Percentiles rank a stretch among this genome's conserved stretches.
These are phyloP conservation scores for Invenusta paracnida DNA, from an alignment of 2,888 invertebrate species.

Conservation along the genomic window DNA sequence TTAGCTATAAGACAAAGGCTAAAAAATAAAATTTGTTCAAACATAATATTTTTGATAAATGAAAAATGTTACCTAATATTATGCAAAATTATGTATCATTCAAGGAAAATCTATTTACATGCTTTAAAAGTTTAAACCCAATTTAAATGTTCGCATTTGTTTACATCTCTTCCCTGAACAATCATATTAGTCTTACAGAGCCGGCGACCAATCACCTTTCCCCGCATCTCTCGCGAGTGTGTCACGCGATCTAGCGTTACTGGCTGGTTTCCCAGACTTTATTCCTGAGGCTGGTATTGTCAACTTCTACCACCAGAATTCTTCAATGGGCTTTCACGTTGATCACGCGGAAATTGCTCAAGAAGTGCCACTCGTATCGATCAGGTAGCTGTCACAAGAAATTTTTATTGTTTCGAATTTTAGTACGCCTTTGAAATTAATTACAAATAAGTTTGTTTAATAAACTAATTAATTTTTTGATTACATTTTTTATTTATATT, in stretches of 20 bases:
- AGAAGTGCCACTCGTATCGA: conserved; percentile 81
- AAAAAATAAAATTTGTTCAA: too few species aligned
- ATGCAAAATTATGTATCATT: too few species aligned
- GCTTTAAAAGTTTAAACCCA: too few species aligned
- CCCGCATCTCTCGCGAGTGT: conserved; percentile 18
- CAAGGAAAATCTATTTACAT: too few species aligned
- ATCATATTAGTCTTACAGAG: conserved; percentile 43
- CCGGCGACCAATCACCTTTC: background rate
- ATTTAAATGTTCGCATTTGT: too few species aligned
- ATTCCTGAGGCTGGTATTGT: conserved; percentile 85
- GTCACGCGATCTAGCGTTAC: background rate
- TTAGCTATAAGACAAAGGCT: too few species aligned
- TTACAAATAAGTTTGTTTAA: background rate
- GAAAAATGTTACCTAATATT: too few species aligned
- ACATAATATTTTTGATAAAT: too few species aligned
- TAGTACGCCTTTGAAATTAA: background rate
- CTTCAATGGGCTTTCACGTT: conserved; percentile 84
- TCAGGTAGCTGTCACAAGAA: conserved; percentile 60
- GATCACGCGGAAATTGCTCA: conserved; percentile 85
- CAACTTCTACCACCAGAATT: conserved; percentile 88
- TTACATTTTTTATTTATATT: too few species aligned
- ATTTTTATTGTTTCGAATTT: background rate
- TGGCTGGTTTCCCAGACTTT: conserved; percentile 21
- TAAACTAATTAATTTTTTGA: too few species aligned
- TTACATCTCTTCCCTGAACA: too few species aligned